These are phyloP conservation scores for Augiades crinisus DNA, from an alignment of 2,888 invertebrate species.

Conservation along the genomic window DNA sequence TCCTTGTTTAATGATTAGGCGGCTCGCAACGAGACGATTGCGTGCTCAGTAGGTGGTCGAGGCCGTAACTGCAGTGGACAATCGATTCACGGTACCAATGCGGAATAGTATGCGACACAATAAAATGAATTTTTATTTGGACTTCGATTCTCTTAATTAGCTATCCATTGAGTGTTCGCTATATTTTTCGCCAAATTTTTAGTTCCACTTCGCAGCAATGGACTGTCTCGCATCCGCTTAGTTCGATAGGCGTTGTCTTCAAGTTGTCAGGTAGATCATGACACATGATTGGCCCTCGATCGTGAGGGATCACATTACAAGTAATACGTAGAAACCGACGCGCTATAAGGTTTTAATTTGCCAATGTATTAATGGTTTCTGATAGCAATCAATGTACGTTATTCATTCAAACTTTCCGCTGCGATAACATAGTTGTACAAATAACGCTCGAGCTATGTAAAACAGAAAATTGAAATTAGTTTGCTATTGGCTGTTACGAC, in stretches of 20 bases:
- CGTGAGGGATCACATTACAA: conserved; percentile 50
- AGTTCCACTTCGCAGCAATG: conserved; percentile 10
- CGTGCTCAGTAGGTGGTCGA: conserved; percentile 71
- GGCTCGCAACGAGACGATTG: conserved; percentile 62
- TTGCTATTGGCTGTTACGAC: conserved; percentile 8
- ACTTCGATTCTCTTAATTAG: conserved; percentile 29
- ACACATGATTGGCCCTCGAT: conserved; percentile 43
- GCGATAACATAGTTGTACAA: background rate
- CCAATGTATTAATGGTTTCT: conserved; percentile 38
- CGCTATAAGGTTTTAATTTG: conserved; percentile 22
- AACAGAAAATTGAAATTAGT: background rate
- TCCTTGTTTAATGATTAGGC: conserved; percentile 50
- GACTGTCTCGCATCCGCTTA: conserved; percentile 1
- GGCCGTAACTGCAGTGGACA: conserved; percentile 72
- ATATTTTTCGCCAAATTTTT: conserved; percentile 4
- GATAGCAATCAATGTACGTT: conserved; percentile 29
- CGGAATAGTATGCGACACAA: conserved; percentile 69
- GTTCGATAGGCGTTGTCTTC: conserved; percentile 37
- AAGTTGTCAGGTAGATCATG: background rate
- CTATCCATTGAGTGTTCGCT: conserved; percentile 39
- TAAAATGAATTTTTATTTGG: conserved; percentile 54
- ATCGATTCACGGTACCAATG: conserved; percentile 75
- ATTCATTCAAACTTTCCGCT: background rate
- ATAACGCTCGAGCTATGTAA: background rate
- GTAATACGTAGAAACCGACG: conserved; percentile 41